A percentile compares a stretch with the other conserved stretches of the same genome.
Evolutionary conservation across 23 tunicate genomes (phyloP).

Genomic region (Corella eumyota): DNA sequence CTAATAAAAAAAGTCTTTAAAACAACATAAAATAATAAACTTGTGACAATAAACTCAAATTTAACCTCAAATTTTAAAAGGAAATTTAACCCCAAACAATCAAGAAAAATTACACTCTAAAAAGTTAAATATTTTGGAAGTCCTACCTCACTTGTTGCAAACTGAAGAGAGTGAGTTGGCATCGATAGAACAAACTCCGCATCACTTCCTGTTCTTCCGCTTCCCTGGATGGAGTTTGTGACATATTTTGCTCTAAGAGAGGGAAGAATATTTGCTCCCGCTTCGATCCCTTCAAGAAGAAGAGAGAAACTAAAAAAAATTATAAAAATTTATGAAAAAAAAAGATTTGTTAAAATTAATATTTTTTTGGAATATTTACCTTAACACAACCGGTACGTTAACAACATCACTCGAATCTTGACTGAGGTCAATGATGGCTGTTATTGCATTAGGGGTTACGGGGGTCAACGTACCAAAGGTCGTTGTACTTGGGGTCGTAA

Average conservation of each 20-base stretch:
- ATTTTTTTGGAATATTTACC: constrained; percentile 27
- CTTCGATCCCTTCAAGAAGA: constrained; percentile 43
- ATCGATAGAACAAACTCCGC: constrained; percentile 34
- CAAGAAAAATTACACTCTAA: no score
- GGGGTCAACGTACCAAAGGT: constrained; percentile 47
- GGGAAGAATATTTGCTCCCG: constrained; percentile 52
- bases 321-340: background rate
- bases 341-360: background rate
- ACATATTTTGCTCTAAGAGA: constrained; percentile 39
- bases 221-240: constrained; percentile 34
- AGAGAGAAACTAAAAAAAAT: constrained; percentile 24
- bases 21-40: no score
- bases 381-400: constrained; percentile 19
- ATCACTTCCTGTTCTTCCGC: constrained; percentile 36
- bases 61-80: no score
- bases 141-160: no score
- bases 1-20: no score
- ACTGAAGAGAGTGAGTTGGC: constrained; percentile 28
- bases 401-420: constrained; percentile 37
- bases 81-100: no score
- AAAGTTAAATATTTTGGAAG: no score
- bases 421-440: constrained; percentile 40
- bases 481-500: constrained; percentile 22
- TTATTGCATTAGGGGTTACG: constrained; percentile 56
- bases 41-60: no score